A percentile compares a stretch with the other conserved stretches of the same genome.
These are phyloP conservation scores for Leucophenga varia DNA, from an alignment of 1,140 invertebrate genomes.

Conservation along the genomic window DNA sequence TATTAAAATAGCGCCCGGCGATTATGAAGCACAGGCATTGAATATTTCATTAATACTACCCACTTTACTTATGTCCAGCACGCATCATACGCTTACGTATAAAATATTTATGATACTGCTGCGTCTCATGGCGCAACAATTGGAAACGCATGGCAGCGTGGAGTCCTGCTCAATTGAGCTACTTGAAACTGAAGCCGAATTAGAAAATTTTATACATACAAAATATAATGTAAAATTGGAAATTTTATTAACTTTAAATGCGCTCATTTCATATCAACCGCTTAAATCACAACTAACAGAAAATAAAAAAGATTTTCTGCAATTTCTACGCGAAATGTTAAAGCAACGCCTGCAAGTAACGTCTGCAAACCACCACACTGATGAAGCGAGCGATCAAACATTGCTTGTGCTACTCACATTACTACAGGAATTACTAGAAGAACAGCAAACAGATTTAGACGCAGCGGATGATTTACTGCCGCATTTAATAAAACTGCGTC, in stretches of 20 bases:
- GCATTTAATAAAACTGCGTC: constrained; percentile 8
- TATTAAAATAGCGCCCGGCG: constrained; percentile 21
- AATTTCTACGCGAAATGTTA: constrained; percentile 25
- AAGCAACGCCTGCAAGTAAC: constrained; percentile 6
- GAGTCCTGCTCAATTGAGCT: constrained; percentile 30
- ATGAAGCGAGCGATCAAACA: constrained; percentile 26
- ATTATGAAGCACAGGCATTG: constrained; percentile 14
- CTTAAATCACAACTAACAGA: constrained; percentile 34
- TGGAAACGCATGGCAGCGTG: background rate
- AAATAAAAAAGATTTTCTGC: constrained; percentile 31
- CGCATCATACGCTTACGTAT: constrained; percentile 32
- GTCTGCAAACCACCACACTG: background rate
- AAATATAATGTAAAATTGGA: constrained; percentile 39
- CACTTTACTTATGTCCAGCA: constrained; percentile 18
- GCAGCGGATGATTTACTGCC: constrained; percentile 8
- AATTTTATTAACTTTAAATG: constrained; percentile 36
- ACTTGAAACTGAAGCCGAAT: constrained; percentile 32
- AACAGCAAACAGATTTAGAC: constrained; percentile 15
- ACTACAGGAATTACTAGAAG: constrained; percentile 39
- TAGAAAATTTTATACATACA: constrained; percentile 28
- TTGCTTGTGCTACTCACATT: constrained; percentile 36
- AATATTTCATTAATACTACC: constrained; percentile 16
- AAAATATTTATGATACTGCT: constrained; percentile 39
- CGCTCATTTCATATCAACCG: constrained; percentile 35
- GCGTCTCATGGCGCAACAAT: constrained; percentile 16